phyloP scores from a whole-genome alignment of 2,888 invertebrate species.

The Lasioglossum calceatum region DNA sequence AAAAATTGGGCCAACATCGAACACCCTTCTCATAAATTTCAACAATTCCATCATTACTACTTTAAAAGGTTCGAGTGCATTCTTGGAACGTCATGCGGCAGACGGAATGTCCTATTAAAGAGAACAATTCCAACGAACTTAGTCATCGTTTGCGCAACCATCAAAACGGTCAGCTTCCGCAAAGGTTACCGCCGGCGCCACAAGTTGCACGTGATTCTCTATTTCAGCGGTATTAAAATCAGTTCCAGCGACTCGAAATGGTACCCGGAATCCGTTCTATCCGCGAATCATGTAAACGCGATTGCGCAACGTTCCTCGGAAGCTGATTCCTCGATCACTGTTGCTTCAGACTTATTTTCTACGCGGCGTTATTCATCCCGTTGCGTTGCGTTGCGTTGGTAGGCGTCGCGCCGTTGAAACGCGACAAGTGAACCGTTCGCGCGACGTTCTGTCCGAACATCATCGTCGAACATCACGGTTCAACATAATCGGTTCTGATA shows the following conservation, averaged over 20 bases:
- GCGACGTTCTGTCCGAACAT: slow-evolving; percentile 22
- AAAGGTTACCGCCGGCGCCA: neutral
- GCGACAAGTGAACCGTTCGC: slow-evolving; percentile 2
- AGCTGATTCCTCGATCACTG: slow-evolving; percentile 30
- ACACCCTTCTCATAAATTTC: neutral
- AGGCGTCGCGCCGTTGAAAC: slow-evolving; percentile 14
- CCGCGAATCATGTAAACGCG: neutral
- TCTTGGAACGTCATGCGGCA: neutral
- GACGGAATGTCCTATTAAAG: neutral
- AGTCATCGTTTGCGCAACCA: neutral
- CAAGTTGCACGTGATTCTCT: neutral
- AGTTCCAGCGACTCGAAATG: neutral
- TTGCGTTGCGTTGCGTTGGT: neutral
- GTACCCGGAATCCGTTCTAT: neutral
- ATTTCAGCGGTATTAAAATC: neutral
- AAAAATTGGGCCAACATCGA: too few relatives aligned
- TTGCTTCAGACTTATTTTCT: slow-evolving; percentile 37
- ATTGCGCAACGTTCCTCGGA: slow-evolving; percentile 22
- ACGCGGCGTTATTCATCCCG: slow-evolving; percentile 12
- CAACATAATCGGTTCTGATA: slow-evolving; percentile 32
- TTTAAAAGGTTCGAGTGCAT: neutral
- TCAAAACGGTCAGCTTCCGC: neutral
- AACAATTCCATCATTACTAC: neutral
- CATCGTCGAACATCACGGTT: neutral
- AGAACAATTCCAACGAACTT: neutral